Evolutionary conservation across 2,888 invertebrate species (phyloP), one percentile per base, ranked within the genome.

Genomic region (Lymantria dispar): DNA sequence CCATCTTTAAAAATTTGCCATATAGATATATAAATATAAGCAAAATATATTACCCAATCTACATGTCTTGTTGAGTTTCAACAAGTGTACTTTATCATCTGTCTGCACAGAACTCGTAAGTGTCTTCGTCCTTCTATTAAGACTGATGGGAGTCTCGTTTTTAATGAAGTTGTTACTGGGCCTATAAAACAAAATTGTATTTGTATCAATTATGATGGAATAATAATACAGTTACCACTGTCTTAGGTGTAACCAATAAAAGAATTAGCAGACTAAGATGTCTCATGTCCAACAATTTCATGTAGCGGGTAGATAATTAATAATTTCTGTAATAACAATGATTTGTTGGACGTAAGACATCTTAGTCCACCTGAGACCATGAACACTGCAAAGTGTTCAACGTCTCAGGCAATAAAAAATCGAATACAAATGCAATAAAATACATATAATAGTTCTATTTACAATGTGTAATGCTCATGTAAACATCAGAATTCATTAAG

Each of bases 91-190:
- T 33, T 73, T 77, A 43, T 73, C 61, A 0, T 86, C 84, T 1
- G 90, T 89, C 56, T 90, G 90, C 0, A 74, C 80, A 8, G 64
- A 60, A 42, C 60, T 80, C 0, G 77, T 68, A 0, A 51, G 29
- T 0, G 70, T 71, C 50, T 81, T 82, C 0, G 73, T 62, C 60
- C 68, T 76, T 43, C 62, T 68, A 13, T 39, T 65, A 14, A 61
- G 64, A 8, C 39, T 43, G 7, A 40, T 12, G n/a, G 48, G 52
- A 1, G 53, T 50, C 0, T 74, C 72, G 56, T 70, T 68, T 31
- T 62, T 54, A 7, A 45, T 48, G 13, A 50, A 52, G 29, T 62
- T 74, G 55, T 58, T 77, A 55, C 73, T 78, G 14, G 73, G 62
- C 56, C 76, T 83, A 53, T 76, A 72, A 70, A 11, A 38, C 8